Conservation (phyloP, 2,888 invertebrate species). For the Hydrotaea diabolus region DNA sequence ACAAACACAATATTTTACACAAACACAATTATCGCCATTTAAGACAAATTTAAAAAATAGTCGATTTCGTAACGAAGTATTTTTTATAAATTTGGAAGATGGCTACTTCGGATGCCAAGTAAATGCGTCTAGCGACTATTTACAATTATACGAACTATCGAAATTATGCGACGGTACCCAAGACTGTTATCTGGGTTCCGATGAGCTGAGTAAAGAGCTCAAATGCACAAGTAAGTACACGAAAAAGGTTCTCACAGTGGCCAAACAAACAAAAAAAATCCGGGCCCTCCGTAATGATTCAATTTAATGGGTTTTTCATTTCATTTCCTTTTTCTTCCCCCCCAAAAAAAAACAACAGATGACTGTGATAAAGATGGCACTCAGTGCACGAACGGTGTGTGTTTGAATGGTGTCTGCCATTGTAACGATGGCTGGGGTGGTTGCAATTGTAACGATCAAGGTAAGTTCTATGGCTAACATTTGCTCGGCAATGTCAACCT, state of each 20-base stretch:
- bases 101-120: slow-evolving; percentile 99
- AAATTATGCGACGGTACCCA: slow-evolving; percentile 95
- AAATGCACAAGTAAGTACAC: slow-evolving; percentile 93
- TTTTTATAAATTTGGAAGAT: slow-evolving; percentile 98
- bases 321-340: not conserved
- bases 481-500: not conserved
- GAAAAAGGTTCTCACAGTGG: slow-evolving; percentile 14
- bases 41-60: slow-evolving; percentile 81
- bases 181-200: slow-evolving; percentile 95
- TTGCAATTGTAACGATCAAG: slow-evolving; percentile 95
- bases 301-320: slow-evolving; percentile 21
- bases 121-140: slow-evolving; percentile 96
- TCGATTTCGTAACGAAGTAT: slow-evolving; percentile 93
- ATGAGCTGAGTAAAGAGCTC: slow-evolving; percentile 93
- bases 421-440: slow-evolving; percentile 97
- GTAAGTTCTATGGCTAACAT: slow-evolving; percentile 82
- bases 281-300: no score
- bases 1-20: slow-evolving; percentile 71
- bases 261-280: not conserved
- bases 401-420: slow-evolving; percentile 95
- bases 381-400: slow-evolving; percentile 94
- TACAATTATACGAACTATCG: slow-evolving; percentile 96
- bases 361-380: slow-evolving; percentile 96
- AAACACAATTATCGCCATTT: slow-evolving; percentile 85
- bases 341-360: slow-evolving; percentile 80